These are phyloP conservation scores for Harpalus rubripes DNA, from an alignment of 2,888 invertebrate genomes.

Conservation along the genomic window DNA sequence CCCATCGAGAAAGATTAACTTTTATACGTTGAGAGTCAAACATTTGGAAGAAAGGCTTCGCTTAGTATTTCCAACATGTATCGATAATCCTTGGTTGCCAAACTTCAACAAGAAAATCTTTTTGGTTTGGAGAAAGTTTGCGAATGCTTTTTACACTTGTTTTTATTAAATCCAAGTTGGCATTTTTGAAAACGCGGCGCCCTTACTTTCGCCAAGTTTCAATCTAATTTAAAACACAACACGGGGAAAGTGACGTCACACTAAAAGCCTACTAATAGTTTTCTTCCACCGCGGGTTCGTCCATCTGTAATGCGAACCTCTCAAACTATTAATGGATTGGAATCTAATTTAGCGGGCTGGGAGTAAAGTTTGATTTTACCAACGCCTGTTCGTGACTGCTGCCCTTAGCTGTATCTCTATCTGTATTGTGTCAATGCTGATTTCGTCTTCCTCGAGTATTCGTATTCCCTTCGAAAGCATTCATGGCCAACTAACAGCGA, in stretches of 20 bases:
- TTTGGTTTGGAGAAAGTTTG: constrained; percentile 31
- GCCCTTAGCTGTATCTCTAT: constrained; percentile 4
- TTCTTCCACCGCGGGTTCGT: constrained; percentile 54
- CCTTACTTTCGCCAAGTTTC: constrained; percentile 49
- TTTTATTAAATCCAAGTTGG: constrained; percentile 57
- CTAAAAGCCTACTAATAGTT: constrained; percentile 67
- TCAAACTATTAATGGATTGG: constrained; percentile 66
- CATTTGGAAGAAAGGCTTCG: constrained; percentile 30
- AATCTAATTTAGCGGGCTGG: constrained; percentile 60
- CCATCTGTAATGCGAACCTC: constrained; percentile 65
- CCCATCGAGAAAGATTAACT: constrained; percentile 51
- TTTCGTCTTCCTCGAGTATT: neutral
- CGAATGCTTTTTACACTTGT: constrained; percentile 62
- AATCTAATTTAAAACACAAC: constrained; percentile 64
- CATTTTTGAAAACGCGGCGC: constrained; percentile 46
- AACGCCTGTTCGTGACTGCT: constrained; percentile 45
- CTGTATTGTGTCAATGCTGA: constrained; percentile 50
- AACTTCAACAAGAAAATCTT: constrained; percentile 54
- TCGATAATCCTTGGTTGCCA: constrained; percentile 47
- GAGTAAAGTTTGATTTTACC: constrained; percentile 63
- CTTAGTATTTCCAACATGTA: constrained; percentile 42
- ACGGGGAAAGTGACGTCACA: constrained; percentile 44
- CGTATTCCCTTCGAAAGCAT: no score
- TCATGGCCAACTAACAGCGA: neutral
- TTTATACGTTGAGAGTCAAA: constrained; percentile 26